Percentiles rank a stretch among this genome's conserved stretches.
Evolutionary conservation across 1,140 invertebrate species (phyloP).

Genomic region (Bombus haemorrhoidalis): DNA sequence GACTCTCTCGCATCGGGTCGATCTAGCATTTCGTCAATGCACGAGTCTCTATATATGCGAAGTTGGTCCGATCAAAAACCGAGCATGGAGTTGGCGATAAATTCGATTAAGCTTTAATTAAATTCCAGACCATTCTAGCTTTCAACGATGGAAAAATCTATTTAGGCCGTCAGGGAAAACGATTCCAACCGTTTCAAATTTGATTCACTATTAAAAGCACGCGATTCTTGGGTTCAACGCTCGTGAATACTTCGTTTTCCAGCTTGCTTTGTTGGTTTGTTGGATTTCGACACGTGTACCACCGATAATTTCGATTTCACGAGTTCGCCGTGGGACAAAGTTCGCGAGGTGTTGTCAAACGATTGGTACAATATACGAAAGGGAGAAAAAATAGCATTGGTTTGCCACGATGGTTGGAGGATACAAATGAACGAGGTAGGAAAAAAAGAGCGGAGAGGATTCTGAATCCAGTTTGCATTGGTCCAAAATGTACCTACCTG

Average conservation of each 20-base stretch:
- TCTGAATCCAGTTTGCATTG: not conserved
- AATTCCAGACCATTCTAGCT: not conserved
- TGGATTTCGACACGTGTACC: not conserved
- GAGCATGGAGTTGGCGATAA: not conserved
- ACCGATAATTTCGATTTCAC: not conserved
- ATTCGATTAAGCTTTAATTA: slow-evolving; percentile 27
- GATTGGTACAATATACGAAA: not conserved
- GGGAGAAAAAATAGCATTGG: not conserved
- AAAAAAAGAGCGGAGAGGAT: not conserved
- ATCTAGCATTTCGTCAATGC: too few relatives aligned
- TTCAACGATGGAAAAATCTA: not conserved
- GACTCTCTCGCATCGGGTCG: not conserved
- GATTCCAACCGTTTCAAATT: not conserved
- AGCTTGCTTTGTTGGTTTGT: not conserved
- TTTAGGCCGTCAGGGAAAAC: not conserved
- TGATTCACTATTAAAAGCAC: not conserved
- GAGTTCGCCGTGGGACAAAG: not conserved
- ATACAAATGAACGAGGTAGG: not conserved
- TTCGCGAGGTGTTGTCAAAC: not conserved
- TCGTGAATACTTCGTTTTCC: not conserved
- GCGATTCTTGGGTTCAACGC: not conserved
- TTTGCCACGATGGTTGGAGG: not conserved
- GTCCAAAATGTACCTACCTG: not conserved
- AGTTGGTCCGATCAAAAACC: not conserved
- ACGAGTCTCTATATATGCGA: not conserved